phyloP scores from a whole-genome alignment of 2,113 vertebrate species.

The Rhombomys opimus region DNA sequence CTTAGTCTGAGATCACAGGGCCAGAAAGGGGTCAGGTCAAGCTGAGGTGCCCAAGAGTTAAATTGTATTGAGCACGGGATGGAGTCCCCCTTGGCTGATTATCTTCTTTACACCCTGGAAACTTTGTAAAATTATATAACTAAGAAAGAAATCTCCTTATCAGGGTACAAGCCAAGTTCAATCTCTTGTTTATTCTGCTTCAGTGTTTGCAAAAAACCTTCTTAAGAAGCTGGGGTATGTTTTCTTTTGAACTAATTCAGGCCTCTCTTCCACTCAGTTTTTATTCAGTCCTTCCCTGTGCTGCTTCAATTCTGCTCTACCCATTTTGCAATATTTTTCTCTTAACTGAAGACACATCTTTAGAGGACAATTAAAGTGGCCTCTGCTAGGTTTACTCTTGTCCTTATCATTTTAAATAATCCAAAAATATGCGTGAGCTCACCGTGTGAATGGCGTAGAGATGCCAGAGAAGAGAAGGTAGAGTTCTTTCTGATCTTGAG shows the following conservation, averaged over 20 bases:
- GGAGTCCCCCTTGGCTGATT: constrained; percentile 46
- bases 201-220: constrained; percentile 53
- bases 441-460: neutral
- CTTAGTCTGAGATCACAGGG: constrained; percentile 64
- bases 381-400: neutral
- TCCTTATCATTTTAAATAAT: constrained; percentile 23
- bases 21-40: constrained; percentile 65
- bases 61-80: constrained; percentile 34
- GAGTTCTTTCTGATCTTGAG: neutral
- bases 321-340: constrained; percentile 64
- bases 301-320: constrained; percentile 54
- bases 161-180: constrained; percentile 74
- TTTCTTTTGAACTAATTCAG: constrained; percentile 72
- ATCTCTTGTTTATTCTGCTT: constrained; percentile 73
- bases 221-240: constrained; percentile 61
- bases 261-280: constrained; percentile 52
- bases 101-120: constrained; percentile 76
- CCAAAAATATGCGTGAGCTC: neutral
- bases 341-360: constrained; percentile 44
- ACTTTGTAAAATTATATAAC: constrained; percentile 78
- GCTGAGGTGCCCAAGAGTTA: constrained; percentile 40
- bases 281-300: constrained; percentile 53
- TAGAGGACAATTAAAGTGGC: constrained; percentile 37
- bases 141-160: constrained; percentile 73
- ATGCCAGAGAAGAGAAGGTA: neutral